These are phyloP conservation scores for Tuta absoluta DNA, from an alignment of 2,888 invertebrate genomes.

Conservation along the genomic window DNA sequence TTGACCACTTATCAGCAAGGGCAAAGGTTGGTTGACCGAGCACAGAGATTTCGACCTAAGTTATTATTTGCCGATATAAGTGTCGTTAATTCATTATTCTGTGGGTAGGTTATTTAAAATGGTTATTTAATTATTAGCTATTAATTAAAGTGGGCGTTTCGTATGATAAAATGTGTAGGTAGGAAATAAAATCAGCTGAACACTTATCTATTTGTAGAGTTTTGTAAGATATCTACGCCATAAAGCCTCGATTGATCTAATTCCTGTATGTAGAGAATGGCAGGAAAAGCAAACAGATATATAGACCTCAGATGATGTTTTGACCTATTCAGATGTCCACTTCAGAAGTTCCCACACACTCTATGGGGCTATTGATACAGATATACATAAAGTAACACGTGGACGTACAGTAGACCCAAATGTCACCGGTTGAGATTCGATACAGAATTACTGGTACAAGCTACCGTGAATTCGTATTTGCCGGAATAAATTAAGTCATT, in stretches of 20 bases:
- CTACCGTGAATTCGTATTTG: not conserved
- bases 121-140: conserved; percentile 9
- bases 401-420: not conserved
- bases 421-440: not conserved
- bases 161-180: conserved; percentile 1
- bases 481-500: not conserved
- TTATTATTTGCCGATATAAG: conserved; percentile 16
- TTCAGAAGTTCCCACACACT: not conserved
- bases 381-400: not conserved
- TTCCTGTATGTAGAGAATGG: not conserved
- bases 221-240: not conserved
- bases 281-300: not conserved
- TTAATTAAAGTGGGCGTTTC: conserved; percentile 8
- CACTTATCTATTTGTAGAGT: no score
- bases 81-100: not conserved
- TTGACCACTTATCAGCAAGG: conserved; percentile 29
- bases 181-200: not conserved
- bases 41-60: conserved; percentile 28
- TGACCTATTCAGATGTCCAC: not conserved
- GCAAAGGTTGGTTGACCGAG: conserved; percentile 30
- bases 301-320: no score
- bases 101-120: conserved; percentile 18
- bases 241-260: not conserved
- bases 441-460: not conserved
- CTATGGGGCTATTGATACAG: not conserved